Base-by-base conservation (phyloP, 37 sponge, comb jelly and placozoan genomes). In the Amphimedon queenslandica region DNA sequence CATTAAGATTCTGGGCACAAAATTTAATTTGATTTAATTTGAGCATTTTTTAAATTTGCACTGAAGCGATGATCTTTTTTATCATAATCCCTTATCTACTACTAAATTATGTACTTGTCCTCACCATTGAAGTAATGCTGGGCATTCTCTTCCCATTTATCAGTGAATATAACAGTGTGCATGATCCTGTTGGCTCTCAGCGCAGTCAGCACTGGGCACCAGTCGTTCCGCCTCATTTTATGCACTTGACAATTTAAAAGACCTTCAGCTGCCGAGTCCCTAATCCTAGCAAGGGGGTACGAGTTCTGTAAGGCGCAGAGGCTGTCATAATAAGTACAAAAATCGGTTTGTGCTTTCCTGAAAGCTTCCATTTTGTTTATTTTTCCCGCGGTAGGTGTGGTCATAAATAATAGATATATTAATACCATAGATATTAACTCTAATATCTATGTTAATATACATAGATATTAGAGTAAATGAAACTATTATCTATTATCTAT, bases 281-380 rank as follows among this genome's bases (percentile, higher is more conserved):
- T 58, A 2, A 90, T 69, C 25, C 72, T 71, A 0, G 73, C 69
- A 21, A 90, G 21, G 24, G 90, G 90, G 58, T 82, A 81, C 20
- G 66, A 66, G 57, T 68, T 71, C 53, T 90, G 82, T 11, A 90
- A 72, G 11, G 90, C 90, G 38, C 90, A 90, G 47, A 90, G 69
- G 37, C 78, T 90, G 40, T 90, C 86, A 67, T 90, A 90, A 53
- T 90, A 86, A n/a, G 81, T 39, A 3, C 55, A 36, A 66, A 90
- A 90, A 78, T 90, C 81, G 21, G 43, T 29, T 0, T 70, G 57
- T 0, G 77, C 90, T 37, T 70, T 51, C 58, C 79, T 86, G 18
- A 81, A 82, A 30, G 5, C 5, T 60, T n/a, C 28, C 28, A n/a
- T 11, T 60, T 60, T 11, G 28, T 60, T 60, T 60, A 25, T 60